These are phyloP conservation scores for Microcebus murinus DNA, from an alignment of 2,113 vertebrate species.

Conservation along the genomic window DNA sequence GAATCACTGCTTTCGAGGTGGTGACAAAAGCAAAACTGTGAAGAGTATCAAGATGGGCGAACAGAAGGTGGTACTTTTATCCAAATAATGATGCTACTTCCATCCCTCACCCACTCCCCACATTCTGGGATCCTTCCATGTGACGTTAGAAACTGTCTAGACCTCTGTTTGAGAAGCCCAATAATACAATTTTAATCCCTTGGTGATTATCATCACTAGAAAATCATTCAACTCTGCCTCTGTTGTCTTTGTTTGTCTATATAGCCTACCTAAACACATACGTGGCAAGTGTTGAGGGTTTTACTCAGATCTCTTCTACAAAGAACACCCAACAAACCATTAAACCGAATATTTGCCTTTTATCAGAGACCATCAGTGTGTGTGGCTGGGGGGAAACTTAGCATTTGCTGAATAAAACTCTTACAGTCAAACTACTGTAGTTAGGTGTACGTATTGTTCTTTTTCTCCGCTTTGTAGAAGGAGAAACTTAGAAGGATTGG, in stretches of 20 bases:
- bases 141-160: not conserved
- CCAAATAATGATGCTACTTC: not conserved
- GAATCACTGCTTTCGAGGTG: not conserved
- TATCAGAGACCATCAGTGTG: not conserved
- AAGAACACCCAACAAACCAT: not conserved
- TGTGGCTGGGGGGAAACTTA: not conserved
- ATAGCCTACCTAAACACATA: not conserved
- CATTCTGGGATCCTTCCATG: not conserved
- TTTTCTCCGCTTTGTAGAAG: not conserved
- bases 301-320: not conserved
- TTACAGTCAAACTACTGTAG: not conserved
- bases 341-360: not conserved
- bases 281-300: not conserved
- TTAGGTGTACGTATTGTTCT: not conserved
- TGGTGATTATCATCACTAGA: not conserved
- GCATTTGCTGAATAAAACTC: not conserved
- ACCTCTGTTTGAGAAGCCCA: not conserved
- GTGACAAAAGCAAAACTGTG: not conserved
- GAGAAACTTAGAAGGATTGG: not conserved
- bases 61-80: not conserved
- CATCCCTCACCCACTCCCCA: fast-evolving
- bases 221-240: not conserved
- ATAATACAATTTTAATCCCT: not conserved
- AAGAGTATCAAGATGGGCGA: not conserved
- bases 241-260: not conserved